Conservation (phyloP, 1,140 invertebrate genomes). For the Drosophila ficusphila region DNA sequence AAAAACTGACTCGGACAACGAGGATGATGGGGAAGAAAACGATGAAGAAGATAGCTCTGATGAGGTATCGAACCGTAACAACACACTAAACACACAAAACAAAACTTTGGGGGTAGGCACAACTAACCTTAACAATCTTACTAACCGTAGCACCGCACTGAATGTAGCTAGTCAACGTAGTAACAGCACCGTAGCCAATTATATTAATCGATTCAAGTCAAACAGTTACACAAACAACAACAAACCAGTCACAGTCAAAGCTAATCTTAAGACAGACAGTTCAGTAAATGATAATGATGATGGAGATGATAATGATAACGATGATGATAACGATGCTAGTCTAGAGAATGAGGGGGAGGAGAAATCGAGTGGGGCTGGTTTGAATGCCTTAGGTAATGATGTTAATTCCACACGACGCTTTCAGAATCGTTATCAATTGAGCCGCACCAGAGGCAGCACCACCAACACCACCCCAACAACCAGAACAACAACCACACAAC, state of each 20-base stretch:
- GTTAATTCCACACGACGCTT: slow-evolving; percentile 84
- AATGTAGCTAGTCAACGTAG: slow-evolving; percentile 64
- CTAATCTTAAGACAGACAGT: slow-evolving; percentile 58
- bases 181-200: slow-evolving; percentile 81
- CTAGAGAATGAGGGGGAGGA: slow-evolving; percentile 48
- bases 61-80: slow-evolving; percentile 48
- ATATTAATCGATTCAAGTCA: slow-evolving; percentile 64
- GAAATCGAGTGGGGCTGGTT: slow-evolving; percentile 31
- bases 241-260: slow-evolving; percentile 50
- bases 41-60: slow-evolving; percentile 13
- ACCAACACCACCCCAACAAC: slow-evolving; percentile 32
- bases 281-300: slow-evolving; percentile 36
- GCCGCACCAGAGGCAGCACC: slow-evolving; percentile 60
- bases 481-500: slow-evolving; percentile 10
- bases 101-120: slow-evolving; percentile 22
- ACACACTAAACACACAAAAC: slow-evolving; percentile 24
- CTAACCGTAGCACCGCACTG: slow-evolving; percentile 38
- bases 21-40: slow-evolving; percentile 20
- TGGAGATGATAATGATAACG: slow-evolving; percentile 29
- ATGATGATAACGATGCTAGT: slow-evolving; percentile 49
- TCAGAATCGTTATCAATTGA: slow-evolving; percentile 83
- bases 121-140: slow-evolving; percentile 35
- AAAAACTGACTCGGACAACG: slow-evolving; percentile 14
- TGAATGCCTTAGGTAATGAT: slow-evolving; percentile 66
- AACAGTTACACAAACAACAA: slow-evolving; percentile 39